phyloP scores from a whole-genome alignment of 2,888 invertebrate genomes.

The Seira sanloemensis region DNA sequence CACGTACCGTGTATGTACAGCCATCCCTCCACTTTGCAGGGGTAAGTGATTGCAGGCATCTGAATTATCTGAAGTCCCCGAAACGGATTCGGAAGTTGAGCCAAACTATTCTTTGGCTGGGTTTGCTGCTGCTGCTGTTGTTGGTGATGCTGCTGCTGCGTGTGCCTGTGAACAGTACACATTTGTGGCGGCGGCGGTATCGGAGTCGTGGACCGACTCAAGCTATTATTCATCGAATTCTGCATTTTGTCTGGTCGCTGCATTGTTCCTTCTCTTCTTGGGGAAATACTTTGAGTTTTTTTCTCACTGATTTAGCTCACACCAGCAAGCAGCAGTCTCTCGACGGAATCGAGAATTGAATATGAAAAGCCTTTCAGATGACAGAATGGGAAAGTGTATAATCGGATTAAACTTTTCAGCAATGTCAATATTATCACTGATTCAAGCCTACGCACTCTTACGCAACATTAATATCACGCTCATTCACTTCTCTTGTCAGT shows the following conservation, averaged over 20 bases:
- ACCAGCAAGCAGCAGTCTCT: too few species aligned
- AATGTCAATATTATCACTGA: constrained; percentile 59
- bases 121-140: constrained; percentile 31
- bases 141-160: constrained; percentile 19
- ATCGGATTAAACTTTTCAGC: constrained; percentile 59
- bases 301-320: too few species aligned
- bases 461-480: too few species aligned
- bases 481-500: too few species aligned
- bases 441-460: constrained; percentile 25
- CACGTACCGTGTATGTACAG: constrained; percentile 79
- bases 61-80: constrained; percentile 63
- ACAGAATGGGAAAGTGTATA: constrained; percentile 26
- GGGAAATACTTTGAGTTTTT: too few species aligned
- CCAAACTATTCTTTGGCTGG: constrained; percentile 35
- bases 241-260: constrained; percentile 36
- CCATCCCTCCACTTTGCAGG: constrained; percentile 80
- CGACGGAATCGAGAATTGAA: neutral
- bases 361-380: neutral
- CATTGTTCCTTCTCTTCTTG: neutral
- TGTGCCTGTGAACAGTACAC: constrained; percentile 35
- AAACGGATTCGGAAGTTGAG: constrained; percentile 58
- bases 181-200: constrained; percentile 36
- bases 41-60: constrained; percentile 78
- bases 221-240: constrained; percentile 53
- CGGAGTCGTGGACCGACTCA: constrained; percentile 60